These are phyloP conservation scores for Leptoteleia sp. DNA, from an alignment of 1,140 invertebrate species.

Conservation along the genomic window DNA sequence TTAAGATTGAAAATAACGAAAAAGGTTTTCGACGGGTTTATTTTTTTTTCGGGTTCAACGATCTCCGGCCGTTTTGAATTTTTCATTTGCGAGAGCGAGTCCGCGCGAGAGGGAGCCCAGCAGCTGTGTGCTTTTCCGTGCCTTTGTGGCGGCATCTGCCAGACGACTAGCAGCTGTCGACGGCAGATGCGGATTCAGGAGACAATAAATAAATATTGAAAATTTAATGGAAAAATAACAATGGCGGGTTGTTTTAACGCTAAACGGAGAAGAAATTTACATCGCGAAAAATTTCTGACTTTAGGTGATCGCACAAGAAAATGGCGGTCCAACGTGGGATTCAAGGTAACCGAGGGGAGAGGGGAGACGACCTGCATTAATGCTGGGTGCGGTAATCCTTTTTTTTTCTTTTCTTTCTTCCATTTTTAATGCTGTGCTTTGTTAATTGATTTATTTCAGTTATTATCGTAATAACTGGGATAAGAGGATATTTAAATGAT, in stretches of 20 bases:
- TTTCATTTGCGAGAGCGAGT: slow-evolving; percentile 19
- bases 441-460: too few relatives aligned
- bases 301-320: slow-evolving; percentile 1
- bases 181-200: slow-evolving; percentile 67
- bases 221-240: too few relatives aligned
- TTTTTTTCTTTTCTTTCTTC: too few relatives aligned
- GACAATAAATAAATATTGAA: too few relatives aligned
- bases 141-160: slow-evolving; percentile 73
- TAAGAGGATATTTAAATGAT: too few relatives aligned
- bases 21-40: slow-evolving; percentile 18
- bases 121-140: slow-evolving; percentile 66
- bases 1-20: background rate
- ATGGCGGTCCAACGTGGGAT: slow-evolving; percentile 76
- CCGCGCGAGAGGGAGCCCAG: slow-evolving; percentile 13
- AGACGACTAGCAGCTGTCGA: slow-evolving; percentile 71
- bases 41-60: slow-evolving; percentile 25
- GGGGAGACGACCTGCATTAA: slow-evolving; percentile 79
- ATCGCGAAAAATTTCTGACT: background rate
- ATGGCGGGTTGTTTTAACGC: slow-evolving; percentile 6
- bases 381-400: slow-evolving; percentile 68
- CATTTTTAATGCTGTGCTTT: too few relatives aligned
- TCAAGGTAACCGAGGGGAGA: slow-evolving; percentile 78
- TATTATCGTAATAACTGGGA: too few relatives aligned
- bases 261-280: slow-evolving; percentile 5
- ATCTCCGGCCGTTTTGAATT: slow-evolving; percentile 8